Conservation (phyloP, 2,113 vertebrate species). For the Haliaeetus leucogaster region DNA sequence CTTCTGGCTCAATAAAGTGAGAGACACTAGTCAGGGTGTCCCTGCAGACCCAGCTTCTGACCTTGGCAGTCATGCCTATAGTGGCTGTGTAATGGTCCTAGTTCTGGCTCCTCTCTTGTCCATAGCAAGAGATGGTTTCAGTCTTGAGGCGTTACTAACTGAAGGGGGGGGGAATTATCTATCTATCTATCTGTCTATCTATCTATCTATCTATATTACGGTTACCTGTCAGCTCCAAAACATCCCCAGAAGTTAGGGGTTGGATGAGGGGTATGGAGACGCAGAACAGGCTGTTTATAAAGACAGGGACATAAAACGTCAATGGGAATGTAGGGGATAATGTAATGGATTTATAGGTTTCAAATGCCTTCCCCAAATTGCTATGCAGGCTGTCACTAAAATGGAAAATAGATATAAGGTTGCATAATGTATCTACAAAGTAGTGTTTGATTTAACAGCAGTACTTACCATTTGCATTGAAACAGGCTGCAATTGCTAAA, state of each 20-base stretch:
- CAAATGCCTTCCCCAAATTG: neutral
- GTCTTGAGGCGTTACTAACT: neutral
- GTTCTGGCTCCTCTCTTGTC: neutral
- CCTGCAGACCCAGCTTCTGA: neutral
- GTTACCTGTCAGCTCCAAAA: neutral
- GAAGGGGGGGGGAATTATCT: neutral
- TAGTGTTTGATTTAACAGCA: constrained; percentile 3
- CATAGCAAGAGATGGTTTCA: neutral
- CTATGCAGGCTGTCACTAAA: constrained; percentile 2
- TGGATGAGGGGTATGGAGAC: neutral
- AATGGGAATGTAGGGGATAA: neutral
- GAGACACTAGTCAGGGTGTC: neutral
- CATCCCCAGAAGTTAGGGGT: neutral
- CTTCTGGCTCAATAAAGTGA: neutral
- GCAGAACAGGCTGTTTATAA: neutral
- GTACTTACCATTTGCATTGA: neutral
- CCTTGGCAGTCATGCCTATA: neutral
- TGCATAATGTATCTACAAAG: neutral
- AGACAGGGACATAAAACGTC: neutral
- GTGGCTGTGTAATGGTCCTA: neutral
- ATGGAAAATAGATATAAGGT: neutral
- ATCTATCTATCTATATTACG: neutral
- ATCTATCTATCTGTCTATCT: too few species aligned
- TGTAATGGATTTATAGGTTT: neutral
- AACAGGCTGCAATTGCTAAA: neutral